A percentile compares a stretch with the other conserved stretches of the same genome.
phyloP scores from a whole-genome alignment of 2,113 vertebrate species.

The Grantiella picta region DNA sequence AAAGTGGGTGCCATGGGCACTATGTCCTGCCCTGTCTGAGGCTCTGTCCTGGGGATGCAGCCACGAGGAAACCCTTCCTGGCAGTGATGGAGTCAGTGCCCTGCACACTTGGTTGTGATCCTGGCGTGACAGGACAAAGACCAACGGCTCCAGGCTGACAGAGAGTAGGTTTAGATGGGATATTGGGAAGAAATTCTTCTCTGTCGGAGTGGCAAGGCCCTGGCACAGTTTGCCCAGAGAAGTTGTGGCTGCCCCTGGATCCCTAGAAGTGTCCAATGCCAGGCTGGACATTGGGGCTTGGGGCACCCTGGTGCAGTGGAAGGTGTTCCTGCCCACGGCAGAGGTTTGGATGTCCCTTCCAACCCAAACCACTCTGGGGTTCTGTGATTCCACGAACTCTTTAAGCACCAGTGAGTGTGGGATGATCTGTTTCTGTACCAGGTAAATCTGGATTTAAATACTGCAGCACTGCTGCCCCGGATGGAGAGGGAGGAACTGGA shows the following conservation, averaged over 20 bases:
- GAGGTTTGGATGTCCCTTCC: neutral
- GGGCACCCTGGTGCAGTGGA: rapidly evolving
- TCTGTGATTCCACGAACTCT: neutral
- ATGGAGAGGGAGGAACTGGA: neutral
- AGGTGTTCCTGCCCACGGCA: neutral
- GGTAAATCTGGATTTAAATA: neutral
- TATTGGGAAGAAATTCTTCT: neutral
- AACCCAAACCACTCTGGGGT: neutral
- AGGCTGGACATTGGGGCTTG: neutral
- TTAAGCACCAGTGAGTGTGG: neutral
- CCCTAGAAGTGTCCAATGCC: neutral
- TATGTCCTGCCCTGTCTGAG: neutral
- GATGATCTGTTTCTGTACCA: neutral
- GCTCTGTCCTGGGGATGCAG: neutral
- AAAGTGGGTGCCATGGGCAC: neutral
- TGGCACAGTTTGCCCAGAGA: neutral
- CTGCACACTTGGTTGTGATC: neutral
- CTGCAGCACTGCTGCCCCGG: neutral
- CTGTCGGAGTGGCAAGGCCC: neutral
- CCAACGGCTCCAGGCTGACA: neutral
- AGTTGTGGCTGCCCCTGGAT: neutral
- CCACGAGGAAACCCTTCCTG: neutral
- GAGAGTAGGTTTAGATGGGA: no score
- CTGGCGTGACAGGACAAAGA: neutral
- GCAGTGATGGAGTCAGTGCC: neutral